Evolutionary conservation across 2,797 vertebrate species (phyloP), one percentile per base, ranked within the genome.

Genomic region (Sparidentex hasta): DNA sequence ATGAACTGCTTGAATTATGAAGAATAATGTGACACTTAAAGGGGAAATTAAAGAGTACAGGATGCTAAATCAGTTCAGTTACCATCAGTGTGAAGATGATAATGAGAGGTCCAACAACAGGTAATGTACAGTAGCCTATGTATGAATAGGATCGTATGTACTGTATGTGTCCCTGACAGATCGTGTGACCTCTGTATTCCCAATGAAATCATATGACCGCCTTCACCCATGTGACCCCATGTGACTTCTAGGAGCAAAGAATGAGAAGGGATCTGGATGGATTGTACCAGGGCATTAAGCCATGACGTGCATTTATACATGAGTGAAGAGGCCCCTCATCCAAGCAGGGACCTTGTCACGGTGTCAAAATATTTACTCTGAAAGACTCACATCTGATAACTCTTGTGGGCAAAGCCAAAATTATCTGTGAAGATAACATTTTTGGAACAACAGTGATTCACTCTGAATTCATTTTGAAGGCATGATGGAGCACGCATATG

Each of bases 131-230:
- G n/a, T 52, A 52, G 9, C 38, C 7, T 17, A n/a, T 20, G 20
- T 43, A 50, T 51, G 47, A 56, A 65, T 18, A 72, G 23, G 63
- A 66, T 46, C 54, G 27, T 55, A 41, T 76, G 18, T 51, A 20
- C 25, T 63, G 69, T 56, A 64, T 65, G n/a, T 78, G 65, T 83
- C 79, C 2, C 25, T 74, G 67, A 21, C 14, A 64, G 51, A 78
- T 54, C 56, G n/a, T 52, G 25, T 47, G 21, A 54, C 56, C 48
- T 72, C 21, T 69, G n/a, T 81, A 56, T 86, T 59, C 78, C 21
- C 64, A 48, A 71, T 79, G 23, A 71, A 82, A 66, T 89, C 91
- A 90, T 78, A 90, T 94, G 93, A 94, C 90, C 78, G 54, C 78
- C 73, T 43, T 85, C 73, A 81, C 61, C 73, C 92, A 90, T 86